phyloP scores from a whole-genome alignment of 2,113 vertebrate genomes.

The Gallinago jamesoni region DNA sequence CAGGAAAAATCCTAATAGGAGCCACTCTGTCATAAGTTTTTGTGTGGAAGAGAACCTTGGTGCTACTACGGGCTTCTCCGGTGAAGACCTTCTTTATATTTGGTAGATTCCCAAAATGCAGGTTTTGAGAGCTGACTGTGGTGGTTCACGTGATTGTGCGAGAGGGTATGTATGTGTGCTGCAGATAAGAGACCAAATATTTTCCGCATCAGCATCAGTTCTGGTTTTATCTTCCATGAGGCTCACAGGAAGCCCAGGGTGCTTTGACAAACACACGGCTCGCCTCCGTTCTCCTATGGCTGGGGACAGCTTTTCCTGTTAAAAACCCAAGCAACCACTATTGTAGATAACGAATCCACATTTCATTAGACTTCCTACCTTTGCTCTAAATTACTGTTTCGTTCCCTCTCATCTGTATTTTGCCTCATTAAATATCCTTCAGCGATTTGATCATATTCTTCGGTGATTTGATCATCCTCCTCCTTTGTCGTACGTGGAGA shows the following conservation, averaged over 20 bases:
- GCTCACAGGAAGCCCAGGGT: not conserved
- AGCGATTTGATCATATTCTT: not conserved
- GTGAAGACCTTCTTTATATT: not conserved
- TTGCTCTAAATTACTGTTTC: not conserved
- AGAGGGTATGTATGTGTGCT: not conserved
- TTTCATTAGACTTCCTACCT: not conserved
- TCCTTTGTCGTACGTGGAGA: not conserved
- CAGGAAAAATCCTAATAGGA: not conserved
- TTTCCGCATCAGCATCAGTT: not conserved
- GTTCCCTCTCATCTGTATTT: not conserved
- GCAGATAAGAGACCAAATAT: not conserved
- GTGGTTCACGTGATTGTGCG: not conserved
- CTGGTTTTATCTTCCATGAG: not conserved
- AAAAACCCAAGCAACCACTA: not conserved
- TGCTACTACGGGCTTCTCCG: not conserved
- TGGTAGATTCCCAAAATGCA: not conserved
- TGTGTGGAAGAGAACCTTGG: not conserved
- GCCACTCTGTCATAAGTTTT: not conserved
- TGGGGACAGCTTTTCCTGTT: not conserved
- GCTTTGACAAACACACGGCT: not conserved
- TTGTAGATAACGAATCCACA: not conserved
- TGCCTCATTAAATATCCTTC: not conserved
- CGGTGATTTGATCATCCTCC: not conserved
- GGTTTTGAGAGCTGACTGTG: not conserved
- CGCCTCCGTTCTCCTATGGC: fast-evolving